Percentiles rank a stretch among this genome's conserved stretches.
These are phyloP conservation scores for Tympanuchus pallidicinctus DNA, from an alignment of 2,113 vertebrate genomes.

Conservation along the genomic window DNA sequence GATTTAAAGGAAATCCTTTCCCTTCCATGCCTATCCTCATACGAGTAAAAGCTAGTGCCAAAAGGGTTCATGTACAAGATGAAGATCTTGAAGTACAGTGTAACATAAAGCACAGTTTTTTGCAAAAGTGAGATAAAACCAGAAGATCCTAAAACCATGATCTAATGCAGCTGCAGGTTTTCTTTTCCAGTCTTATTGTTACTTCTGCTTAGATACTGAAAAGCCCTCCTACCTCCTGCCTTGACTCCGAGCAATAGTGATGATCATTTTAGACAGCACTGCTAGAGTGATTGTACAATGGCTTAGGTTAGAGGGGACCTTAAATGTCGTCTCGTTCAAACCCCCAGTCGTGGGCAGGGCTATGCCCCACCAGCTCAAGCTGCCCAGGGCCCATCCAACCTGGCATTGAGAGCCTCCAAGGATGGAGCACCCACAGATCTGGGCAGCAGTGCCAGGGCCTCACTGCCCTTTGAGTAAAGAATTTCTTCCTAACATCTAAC, in stretches of 20 bases:
- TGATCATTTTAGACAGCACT: not conserved
- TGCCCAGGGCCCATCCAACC: too few relatives aligned
- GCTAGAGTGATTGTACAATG: not conserved
- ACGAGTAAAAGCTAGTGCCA: not conserved
- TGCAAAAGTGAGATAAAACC: not conserved
- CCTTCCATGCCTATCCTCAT: not conserved
- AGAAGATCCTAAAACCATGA: not conserved
- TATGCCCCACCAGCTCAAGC: too few relatives aligned
- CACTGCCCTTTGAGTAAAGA: too few relatives aligned
- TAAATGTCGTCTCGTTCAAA: too few relatives aligned
- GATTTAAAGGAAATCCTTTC: not conserved
- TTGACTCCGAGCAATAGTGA: not conserved
- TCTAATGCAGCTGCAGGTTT: not conserved
- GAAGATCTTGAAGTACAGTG: not conserved
- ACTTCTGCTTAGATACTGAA: not conserved
- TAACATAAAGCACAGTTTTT: not conserved
- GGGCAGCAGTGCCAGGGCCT: too few relatives aligned
- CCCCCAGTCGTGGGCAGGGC: too few relatives aligned
- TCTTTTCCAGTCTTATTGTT: not conserved
- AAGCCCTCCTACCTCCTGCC: not conserved
- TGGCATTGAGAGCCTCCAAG: too few relatives aligned
- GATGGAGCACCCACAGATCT: too few relatives aligned
- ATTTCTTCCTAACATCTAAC: too few relatives aligned
- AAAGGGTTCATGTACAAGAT: not conserved
- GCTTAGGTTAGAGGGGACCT: too few relatives aligned